Conservation (phyloP, 2,888 invertebrate genomes). For the Xestobium rufovillosum region DNA sequence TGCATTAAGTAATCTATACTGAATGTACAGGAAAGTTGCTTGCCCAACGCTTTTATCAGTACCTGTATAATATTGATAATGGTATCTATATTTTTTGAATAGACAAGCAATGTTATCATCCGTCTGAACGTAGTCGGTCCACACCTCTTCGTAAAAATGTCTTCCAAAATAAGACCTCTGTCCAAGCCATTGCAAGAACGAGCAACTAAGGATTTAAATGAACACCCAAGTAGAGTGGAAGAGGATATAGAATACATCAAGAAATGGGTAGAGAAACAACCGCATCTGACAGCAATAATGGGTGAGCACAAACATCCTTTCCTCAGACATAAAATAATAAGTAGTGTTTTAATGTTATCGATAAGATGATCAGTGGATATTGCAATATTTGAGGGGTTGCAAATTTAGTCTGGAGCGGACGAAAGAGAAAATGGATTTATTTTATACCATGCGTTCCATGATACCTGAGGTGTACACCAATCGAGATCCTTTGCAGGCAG, state of each 20-base stretch:
- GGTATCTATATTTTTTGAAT: no score
- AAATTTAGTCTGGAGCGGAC: constrained; percentile 45
- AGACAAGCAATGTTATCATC: no score
- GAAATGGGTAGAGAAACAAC: constrained; percentile 52
- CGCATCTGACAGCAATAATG: constrained; percentile 49
- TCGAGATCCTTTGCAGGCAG: constrained; percentile 36
- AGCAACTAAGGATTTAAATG: constrained; percentile 48
- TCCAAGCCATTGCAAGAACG: constrained; percentile 45
- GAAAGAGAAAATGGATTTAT: constrained; percentile 56
- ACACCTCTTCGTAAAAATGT: no score
- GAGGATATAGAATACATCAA: constrained; percentile 48
- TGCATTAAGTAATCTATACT: no score
- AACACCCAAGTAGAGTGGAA: constrained; percentile 45
- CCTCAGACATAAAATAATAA: background rate
- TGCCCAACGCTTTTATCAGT: no score
- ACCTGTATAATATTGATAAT: no score
- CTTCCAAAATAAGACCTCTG: no score
- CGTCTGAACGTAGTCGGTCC: no score
- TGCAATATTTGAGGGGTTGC: constrained; percentile 56
- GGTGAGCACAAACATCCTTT: constrained; percentile 45
- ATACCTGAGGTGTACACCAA: constrained; percentile 47
- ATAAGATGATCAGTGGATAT: constrained; percentile 55
- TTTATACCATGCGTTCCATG: constrained; percentile 47
- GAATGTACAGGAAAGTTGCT: no score
- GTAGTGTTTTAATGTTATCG: no score